Evolutionary conservation across 2,888 invertebrate species (phyloP).

Genomic region (Drosophila putrida): DNA sequence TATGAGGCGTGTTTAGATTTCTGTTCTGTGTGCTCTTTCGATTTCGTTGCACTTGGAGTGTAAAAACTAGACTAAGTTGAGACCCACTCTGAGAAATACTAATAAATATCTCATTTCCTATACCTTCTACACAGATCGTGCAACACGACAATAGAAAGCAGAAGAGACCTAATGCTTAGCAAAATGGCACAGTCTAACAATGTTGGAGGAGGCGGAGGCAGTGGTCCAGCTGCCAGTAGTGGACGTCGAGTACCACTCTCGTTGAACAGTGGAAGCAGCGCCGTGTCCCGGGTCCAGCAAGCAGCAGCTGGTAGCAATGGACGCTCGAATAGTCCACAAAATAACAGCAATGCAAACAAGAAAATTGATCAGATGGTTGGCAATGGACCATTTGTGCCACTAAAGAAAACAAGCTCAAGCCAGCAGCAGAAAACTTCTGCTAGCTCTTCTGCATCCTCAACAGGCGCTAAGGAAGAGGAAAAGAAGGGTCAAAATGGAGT

Average conservation of each 20-base stretch:
- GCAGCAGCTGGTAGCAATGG: slow-evolving; percentile 52
- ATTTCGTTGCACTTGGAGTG: slow-evolving; percentile 52
- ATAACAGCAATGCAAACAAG: slow-evolving; percentile 24
- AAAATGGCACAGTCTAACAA: slow-evolving; percentile 78
- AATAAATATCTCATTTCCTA: background rate
- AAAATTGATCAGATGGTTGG: slow-evolving; percentile 38
- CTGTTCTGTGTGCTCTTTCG: slow-evolving; percentile 19
- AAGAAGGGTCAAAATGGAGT: slow-evolving; percentile 79
- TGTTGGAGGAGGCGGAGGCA: slow-evolving; percentile 45
- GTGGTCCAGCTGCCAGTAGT: slow-evolving; percentile 34
- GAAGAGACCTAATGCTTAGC: slow-evolving; percentile 72
- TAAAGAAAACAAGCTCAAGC: slow-evolving; percentile 49
- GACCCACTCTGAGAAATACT: slow-evolving; percentile 2
- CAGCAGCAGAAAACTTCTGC: slow-evolving; percentile 31
- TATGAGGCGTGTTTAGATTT: slow-evolving; percentile 39
- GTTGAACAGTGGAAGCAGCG: slow-evolving; percentile 25
- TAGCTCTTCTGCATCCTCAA: slow-evolving; percentile 18
- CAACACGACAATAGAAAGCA: slow-evolving; percentile 25
- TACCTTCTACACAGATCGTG: slow-evolving; percentile 54
- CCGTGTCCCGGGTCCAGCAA: slow-evolving; percentile 60
- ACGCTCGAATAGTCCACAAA: slow-evolving; percentile 68
- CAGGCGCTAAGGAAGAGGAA: slow-evolving; percentile 57
- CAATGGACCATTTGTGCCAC: slow-evolving; percentile 30
- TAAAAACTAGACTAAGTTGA: background rate
- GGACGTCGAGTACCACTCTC: slow-evolving; percentile 68